Evolutionary conservation across 1,140 invertebrate genomes (phyloP).

Genomic region (Drosophila bocki): DNA sequence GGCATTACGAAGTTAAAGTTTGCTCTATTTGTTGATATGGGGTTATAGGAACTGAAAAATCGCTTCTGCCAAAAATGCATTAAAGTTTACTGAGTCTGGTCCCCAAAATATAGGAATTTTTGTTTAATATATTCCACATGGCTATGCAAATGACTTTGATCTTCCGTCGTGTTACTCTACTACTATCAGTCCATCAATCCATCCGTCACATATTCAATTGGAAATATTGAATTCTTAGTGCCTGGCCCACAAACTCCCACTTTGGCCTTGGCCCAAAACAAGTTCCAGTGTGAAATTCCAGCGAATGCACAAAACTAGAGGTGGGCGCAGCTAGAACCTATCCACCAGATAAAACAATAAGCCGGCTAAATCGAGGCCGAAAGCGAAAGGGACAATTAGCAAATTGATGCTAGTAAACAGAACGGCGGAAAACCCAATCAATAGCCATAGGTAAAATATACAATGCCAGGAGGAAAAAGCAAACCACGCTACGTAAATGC

Average conservation of each 20-base stretch:
- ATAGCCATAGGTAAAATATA: slow-evolving; percentile 37
- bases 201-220: slow-evolving; percentile 31
- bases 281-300: slow-evolving; percentile 24
- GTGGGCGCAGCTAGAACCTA: slow-evolving; percentile 24
- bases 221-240: slow-evolving; percentile 42
- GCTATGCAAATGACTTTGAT: slow-evolving; percentile 12
- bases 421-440: slow-evolving; percentile 41
- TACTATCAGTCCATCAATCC: slow-evolving; percentile 44
- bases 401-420: slow-evolving; percentile 48
- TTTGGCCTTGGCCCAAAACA: slow-evolving; percentile 46
- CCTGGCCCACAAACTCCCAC: slow-evolving; percentile 1
- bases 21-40: not conserved
- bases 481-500: slow-evolving; percentile 8
- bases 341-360: slow-evolving; percentile 31
- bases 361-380: slow-evolving; percentile 32
- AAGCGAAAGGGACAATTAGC: slow-evolving; percentile 52
- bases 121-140: slow-evolving; percentile 7
- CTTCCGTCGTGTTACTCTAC: slow-evolving; percentile 10
- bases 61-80: not conserved
- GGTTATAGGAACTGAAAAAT: not conserved
- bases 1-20: not conserved
- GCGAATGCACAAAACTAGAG: slow-evolving; percentile 19
- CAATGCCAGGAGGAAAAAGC: slow-evolving; percentile 12
- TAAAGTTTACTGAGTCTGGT: too few relatives aligned
- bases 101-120: not conserved